Conservation (phyloP, 2,113 vertebrate genomes). For the Nibea albiflora region DNA sequence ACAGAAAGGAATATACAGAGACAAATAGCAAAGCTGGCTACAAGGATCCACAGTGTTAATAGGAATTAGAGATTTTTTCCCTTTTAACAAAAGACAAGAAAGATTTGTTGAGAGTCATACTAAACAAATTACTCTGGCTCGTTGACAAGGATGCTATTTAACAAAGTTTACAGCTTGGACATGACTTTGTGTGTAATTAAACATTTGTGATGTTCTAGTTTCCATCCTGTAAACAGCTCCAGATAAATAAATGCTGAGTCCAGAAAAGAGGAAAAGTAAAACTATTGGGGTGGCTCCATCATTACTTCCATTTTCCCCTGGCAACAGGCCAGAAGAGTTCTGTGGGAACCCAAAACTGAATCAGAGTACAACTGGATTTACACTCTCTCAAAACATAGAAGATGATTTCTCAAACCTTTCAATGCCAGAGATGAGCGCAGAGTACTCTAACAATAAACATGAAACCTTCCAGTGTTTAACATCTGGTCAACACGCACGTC, state of each 20-base stretch:
- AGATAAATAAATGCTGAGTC: conserved; percentile 62
- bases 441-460: background rate
- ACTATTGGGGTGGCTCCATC: conserved; percentile 30
- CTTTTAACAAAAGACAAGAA: background rate
- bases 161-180: conserved; percentile 12
- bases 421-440: background rate
- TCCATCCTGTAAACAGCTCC: conserved; percentile 44
- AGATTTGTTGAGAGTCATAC: background rate
- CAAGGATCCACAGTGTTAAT: background rate
- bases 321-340: conserved; percentile 53
- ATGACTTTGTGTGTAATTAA: background rate
- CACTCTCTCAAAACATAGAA: background rate
- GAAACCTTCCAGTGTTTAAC: background rate
- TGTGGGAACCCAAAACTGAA: conserved; percentile 67
- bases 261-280: conserved; percentile 1
- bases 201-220: conserved; percentile 23
- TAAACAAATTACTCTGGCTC: background rate
- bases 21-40: background rate
- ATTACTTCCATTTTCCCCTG: conserved; percentile 33
- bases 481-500: background rate
- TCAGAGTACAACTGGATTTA: background rate
- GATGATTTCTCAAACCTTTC: conserved; percentile 4
- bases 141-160: background rate
- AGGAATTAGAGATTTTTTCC: background rate
- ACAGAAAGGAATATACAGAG: conserved; percentile 1